Evolutionary conservation across 2,888 invertebrate species (phyloP).

Genomic region (Notodonta ziczac): DNA sequence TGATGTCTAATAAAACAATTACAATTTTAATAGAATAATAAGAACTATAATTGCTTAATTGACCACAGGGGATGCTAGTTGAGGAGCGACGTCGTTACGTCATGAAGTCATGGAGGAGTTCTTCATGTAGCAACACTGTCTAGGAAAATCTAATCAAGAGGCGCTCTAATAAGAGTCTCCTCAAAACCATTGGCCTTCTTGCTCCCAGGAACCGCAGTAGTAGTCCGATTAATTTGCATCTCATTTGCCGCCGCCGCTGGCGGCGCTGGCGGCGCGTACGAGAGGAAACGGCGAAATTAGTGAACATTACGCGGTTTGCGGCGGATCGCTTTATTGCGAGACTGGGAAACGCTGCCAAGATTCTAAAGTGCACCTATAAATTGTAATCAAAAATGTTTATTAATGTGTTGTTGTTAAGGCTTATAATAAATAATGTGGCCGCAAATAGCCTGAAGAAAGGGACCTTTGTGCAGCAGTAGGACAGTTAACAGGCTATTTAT

Average conservation of each 20-base stretch:
- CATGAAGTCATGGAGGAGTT: too few species aligned
- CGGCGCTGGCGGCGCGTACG: not conserved
- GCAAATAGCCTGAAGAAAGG: too few species aligned
- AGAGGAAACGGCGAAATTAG: not conserved
- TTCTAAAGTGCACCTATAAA: not conserved
- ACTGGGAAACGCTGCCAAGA: not conserved
- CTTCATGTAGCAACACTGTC: too few species aligned
- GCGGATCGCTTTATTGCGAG: not conserved
- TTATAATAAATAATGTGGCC: too few species aligned
- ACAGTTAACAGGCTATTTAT: too few species aligned
- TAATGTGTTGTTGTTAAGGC: not conserved
- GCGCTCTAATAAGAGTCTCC: not conserved
- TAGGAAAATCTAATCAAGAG: not conserved
- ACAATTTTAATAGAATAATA: too few species aligned
- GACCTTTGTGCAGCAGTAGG: too few species aligned
- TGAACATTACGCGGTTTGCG: slow-evolving; percentile 1
- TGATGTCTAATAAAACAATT: too few species aligned
- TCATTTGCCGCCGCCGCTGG: slow-evolving; percentile 26
- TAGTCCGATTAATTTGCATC: slow-evolving; percentile 39
- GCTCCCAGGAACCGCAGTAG: not conserved
- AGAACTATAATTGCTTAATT: too few species aligned
- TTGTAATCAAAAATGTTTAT: not conserved
- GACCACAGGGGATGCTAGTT: too few species aligned
- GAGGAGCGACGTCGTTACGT: too few species aligned
- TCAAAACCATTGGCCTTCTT: not conserved